Conservation (phyloP, 2,797 vertebrate genomes). For the Philypnodon macrostomus region DNA sequence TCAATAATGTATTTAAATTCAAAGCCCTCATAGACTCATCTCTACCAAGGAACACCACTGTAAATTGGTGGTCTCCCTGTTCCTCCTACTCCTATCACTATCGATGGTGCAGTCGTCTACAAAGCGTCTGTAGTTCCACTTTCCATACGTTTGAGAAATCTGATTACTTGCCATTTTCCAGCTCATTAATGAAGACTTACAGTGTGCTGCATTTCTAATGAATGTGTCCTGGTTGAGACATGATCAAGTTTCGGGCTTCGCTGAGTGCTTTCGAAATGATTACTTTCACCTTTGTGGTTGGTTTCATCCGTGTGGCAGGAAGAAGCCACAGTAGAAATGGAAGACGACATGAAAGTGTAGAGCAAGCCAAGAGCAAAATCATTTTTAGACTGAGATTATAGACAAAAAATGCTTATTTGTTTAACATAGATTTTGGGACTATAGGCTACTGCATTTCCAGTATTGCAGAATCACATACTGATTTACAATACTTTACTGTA, state of each 20-base stretch:
- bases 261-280: slow-evolving; percentile 72
- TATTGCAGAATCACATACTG: too few species aligned
- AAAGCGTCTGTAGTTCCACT: slow-evolving; percentile 45
- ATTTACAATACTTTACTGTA: too few species aligned
- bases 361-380: slow-evolving; percentile 54
- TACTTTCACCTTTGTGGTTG: slow-evolving; percentile 68
- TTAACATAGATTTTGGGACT: too few species aligned
- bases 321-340: slow-evolving; percentile 47
- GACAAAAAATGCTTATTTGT: too few species aligned
- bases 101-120: slow-evolving; percentile 10
- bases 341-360: slow-evolving; percentile 50
- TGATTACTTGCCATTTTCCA: slow-evolving; percentile 76
- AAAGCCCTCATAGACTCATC: too few species aligned
- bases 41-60: too few species aligned
- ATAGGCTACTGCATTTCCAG: too few species aligned
- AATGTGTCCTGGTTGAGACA: slow-evolving; percentile 68
- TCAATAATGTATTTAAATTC: too few species aligned
- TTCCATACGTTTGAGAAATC: slow-evolving; percentile 67
- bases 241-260: slow-evolving; percentile 66
- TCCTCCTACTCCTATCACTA: too few species aligned
- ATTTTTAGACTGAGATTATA: slow-evolving; percentile 35
- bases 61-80: too few species aligned
- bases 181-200: slow-evolving; percentile 74
- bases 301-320: slow-evolving; percentile 50
- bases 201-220: slow-evolving; percentile 63